Base-by-base conservation (phyloP, 23 tunicate species). In the Trididemnum nubilum region DNA sequence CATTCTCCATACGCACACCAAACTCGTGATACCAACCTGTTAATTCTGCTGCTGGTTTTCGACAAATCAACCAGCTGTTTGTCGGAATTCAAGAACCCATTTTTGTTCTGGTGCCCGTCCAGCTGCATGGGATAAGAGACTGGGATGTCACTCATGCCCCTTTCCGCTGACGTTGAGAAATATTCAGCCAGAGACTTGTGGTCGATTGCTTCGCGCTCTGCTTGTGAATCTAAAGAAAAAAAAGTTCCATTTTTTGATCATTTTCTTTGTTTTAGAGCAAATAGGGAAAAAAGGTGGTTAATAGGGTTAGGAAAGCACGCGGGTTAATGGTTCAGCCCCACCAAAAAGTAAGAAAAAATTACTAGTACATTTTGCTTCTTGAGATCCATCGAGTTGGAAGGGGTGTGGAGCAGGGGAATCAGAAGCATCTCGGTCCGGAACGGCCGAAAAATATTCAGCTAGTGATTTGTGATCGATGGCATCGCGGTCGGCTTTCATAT, bases 181-280 rank as follows among this genome's bases (percentile, higher is more conserved):
- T 89, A 89, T 25, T 85, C 94, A 32, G 94, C 94, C 51, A 89
- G 76, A 19, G 94, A 83, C 31, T 84, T 81, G 70, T 89, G 94
- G 39, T 89, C 94, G 40, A 89, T 89, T 1, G 57, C 34, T 4
- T 89, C 88, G 21, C 87, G 77, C 49, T 83, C 94, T 4, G 7
- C 74, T 67, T 33, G 74, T 3, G 74, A 30, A 31, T 33, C 74
- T 67, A 23, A 49, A 49, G 18, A n/a, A n/a, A n/a, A n/a, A n/a
- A n/a, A n/a, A n/a, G n/a, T n/a, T n/a, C n/a, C n/a, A n/a, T n/a
- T n/a, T n/a, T n/a, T n/a, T n/a, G n/a, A n/a, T n/a, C n/a, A n/a
- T n/a, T n/a, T n/a, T n/a, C n/a, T n/a, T n/a, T n/a, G n/a, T n/a
- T n/a, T n/a, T n/a, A n/a, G n/a, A n/a, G n/a, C n/a, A n/a, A n/a